Base-by-base conservation (phyloP, 2,888 invertebrate genomes). In the Neoaliturus tenellus region DNA sequence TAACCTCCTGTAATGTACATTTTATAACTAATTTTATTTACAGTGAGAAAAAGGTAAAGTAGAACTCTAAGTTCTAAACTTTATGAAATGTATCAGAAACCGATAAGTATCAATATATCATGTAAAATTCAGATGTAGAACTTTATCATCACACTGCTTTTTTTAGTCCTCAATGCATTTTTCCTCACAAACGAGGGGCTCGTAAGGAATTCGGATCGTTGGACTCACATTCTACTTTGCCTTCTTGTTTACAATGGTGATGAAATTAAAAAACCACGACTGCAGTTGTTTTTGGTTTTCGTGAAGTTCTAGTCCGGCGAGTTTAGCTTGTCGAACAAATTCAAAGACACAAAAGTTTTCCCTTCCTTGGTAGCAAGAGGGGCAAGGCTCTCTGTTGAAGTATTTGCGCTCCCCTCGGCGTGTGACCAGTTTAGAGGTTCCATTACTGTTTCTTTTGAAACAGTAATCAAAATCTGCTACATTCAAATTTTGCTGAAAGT, bases 221-320 rank as follows among this genome's bases (percentile, higher is more conserved):
- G 51, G 23, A 51, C n/a, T 51, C 10, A 4, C 10, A 23, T 23
- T 51, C 23, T 51, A 51, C 14, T 10, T 20, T 51, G 23, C 5
- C 20, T 23, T 51, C 10, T 51, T 51, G 23, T 51, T 51, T 51
- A 51, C 51, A 51, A 23, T 23, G 8, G 51, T 51, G 23, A 71
- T 39, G 41, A 39, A 71, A n/a, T 71, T 39, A 39, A 71, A 71
- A 71, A 71, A 71, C 39, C 31, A 23, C 23, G 6, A 23, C 23
- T 71, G 71, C 35, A 71, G 71, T 25, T 71, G 71, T 39, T 71
- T 71, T 71, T 71, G 39, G 35, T 39, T 71, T 39, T 71, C 39
- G 2, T 20, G 35, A 1, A 71, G 71, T 10, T n/a, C 10, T 5
- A 71, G 23, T 33, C 71, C 71, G 17, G 71, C 71, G 12, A 71